phyloP scores from a whole-genome alignment of 2,797 vertebrate genomes.

The Rachycentron canadum region DNA sequence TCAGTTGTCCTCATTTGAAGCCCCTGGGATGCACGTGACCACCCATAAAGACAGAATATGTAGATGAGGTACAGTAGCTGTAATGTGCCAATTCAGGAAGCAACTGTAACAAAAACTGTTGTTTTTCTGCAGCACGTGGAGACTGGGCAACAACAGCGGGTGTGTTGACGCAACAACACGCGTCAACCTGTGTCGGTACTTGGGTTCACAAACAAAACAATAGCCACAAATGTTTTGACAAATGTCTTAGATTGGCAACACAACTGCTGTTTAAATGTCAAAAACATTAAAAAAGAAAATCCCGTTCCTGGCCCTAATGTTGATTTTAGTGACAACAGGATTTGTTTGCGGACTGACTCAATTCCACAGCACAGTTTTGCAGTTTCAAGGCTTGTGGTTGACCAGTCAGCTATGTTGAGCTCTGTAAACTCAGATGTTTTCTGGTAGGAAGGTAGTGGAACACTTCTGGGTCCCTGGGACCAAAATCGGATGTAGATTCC shows the following conservation, averaged over 20 bases:
- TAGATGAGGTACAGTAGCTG: neutral
- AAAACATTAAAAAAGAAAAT: slow-evolving; percentile 25
- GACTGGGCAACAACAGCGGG: neutral
- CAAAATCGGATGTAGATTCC: neutral
- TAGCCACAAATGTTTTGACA: slow-evolving; percentile 29
- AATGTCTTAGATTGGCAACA: slow-evolving; percentile 21
- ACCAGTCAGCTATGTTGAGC: slow-evolving; percentile 42
- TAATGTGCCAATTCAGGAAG: neutral
- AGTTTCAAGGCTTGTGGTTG: slow-evolving; percentile 50
- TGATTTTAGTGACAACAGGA: slow-evolving; percentile 34
- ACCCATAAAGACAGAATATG: neutral
- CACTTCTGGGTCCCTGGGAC: neutral
- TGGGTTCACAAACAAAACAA: slow-evolving; percentile 16
- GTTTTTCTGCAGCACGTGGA: neutral
- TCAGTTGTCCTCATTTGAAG: neutral
- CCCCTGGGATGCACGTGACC: neutral
- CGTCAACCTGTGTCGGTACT: slow-evolving; percentile 19
- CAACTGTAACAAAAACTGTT: neutral
- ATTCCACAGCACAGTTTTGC: slow-evolving; percentile 32
- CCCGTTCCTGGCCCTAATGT: slow-evolving; percentile 27
- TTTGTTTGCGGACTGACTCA: slow-evolving; percentile 49
- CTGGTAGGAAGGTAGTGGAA: slow-evolving; percentile 12
- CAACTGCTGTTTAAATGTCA: slow-evolving; percentile 38
- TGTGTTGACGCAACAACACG: slow-evolving; percentile 32
- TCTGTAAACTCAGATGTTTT: slow-evolving; percentile 54